phyloP scores from a whole-genome alignment of 2,888 invertebrate species.

The Julus scanicus region DNA sequence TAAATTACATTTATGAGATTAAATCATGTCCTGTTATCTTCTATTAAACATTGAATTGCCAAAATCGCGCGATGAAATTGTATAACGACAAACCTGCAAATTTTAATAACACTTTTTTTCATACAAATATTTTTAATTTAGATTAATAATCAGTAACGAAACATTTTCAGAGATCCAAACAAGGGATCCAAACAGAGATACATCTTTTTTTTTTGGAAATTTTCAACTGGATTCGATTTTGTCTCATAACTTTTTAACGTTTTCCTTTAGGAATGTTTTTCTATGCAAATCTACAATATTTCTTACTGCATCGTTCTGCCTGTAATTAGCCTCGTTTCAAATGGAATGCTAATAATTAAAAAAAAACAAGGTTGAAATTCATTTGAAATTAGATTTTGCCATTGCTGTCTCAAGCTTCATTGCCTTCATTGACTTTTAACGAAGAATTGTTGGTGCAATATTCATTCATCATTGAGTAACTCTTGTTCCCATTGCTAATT shows the following conservation, averaged over 20 bases:
- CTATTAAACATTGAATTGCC: no score
- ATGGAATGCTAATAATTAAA: background rate
- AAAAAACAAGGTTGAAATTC: background rate
- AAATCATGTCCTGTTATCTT: no score
- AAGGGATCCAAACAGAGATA: no score
- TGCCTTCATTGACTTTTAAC: background rate
- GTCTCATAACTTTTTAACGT: background rate
- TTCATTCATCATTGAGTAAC: background rate
- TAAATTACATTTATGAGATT: background rate
- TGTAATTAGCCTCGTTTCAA: background rate
- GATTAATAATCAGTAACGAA: background rate
- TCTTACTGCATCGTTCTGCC: background rate
- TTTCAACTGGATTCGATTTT: background rate
- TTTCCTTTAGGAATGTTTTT: background rate
- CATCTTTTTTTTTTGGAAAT: background rate
- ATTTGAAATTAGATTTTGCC: conserved; percentile 5
- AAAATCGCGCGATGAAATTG: background rate
- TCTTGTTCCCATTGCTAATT: background rate
- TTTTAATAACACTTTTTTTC: background rate
- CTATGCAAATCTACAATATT: background rate
- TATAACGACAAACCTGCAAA: background rate
- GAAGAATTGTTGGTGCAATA: background rate
- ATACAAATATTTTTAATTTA: background rate
- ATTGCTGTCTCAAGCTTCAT: background rate
- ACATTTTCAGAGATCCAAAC: background rate